A percentile compares a stretch with the other conserved stretches of the same genome.
Conservation (phyloP, 2,797 vertebrate genomes). For the Etheostoma perlongum region DNA sequence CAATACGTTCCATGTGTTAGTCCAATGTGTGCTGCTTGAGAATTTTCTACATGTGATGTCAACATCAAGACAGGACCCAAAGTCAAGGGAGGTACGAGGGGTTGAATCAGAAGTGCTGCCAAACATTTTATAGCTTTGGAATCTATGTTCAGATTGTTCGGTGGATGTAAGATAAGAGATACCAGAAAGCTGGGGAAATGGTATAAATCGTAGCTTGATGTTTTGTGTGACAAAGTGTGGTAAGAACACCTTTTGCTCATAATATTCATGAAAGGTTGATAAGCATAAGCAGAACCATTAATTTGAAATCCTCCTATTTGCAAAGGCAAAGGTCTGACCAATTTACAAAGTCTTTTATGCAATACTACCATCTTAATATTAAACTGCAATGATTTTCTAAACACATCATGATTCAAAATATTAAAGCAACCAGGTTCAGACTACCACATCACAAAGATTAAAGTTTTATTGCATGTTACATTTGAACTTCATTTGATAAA, state of each 20-base stretch:
- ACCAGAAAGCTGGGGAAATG: constrained; percentile 39
- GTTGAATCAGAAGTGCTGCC: constrained; percentile 59
- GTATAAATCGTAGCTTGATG: constrained; percentile 37
- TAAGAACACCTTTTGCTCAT: constrained; percentile 3
- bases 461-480: constrained; percentile 70
- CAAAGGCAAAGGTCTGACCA: not conserved
- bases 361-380: not conserved
- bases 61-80: constrained; percentile 62
- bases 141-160: constrained; percentile 57
- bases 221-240: constrained; percentile 34
- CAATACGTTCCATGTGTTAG: constrained; percentile 75
- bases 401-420: constrained; percentile 8
- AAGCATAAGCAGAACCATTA: not conserved
- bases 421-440: constrained; percentile 33
- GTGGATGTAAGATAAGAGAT: constrained; percentile 55
- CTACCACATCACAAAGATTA: constrained; percentile 31
- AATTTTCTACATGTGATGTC: constrained; percentile 75
- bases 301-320: not conserved
- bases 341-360: not conserved
- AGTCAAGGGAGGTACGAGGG: constrained; percentile 67
- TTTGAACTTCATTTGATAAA: constrained; percentile 69
- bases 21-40: constrained; percentile 57
- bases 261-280: not conserved
- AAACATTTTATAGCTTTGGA: constrained; percentile 67
- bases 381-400: constrained; percentile 1